These are phyloP conservation scores for Calliphora vicina DNA, from an alignment of 1,140 invertebrate genomes.

Conservation along the genomic window DNA sequence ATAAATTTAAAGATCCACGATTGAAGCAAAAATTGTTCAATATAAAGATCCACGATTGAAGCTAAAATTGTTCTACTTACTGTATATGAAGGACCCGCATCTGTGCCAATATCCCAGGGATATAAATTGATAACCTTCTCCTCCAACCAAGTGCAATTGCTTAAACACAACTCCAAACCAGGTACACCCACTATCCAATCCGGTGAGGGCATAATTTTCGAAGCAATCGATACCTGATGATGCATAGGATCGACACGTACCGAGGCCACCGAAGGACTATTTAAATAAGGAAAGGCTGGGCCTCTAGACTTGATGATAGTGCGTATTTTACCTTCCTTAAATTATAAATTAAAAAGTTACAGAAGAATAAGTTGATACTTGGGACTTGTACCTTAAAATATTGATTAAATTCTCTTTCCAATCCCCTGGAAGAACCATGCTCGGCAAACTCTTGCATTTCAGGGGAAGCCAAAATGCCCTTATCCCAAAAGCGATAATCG, in stretches of 20 bases:
- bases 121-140: constrained; percentile 89
- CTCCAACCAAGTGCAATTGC: constrained; percentile 92
- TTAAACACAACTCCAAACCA: constrained; percentile 87
- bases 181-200: constrained; percentile 98
- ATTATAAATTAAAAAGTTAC: not conserved
- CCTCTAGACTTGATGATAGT: constrained; percentile 98
- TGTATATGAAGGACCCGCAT: constrained; percentile 89
- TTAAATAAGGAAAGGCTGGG: constrained; percentile 91
- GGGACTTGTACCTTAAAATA: constrained; percentile 49
- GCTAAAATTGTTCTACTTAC: constrained; percentile 68
- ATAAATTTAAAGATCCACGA: too few relatives aligned
- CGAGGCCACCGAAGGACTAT: constrained; percentile 88
- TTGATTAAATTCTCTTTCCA: constrained; percentile 94
- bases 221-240: constrained; percentile 93
- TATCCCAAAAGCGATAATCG: constrained; percentile 91
- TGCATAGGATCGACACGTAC: constrained; percentile 90
- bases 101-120: constrained; percentile 97
- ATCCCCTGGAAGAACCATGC: constrained; percentile 82
- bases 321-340: constrained; percentile 89
- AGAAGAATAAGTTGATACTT: too few relatives aligned
- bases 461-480: constrained; percentile 82
- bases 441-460: constrained; percentile 94
- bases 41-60: too few relatives aligned
- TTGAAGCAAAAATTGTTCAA: too few relatives aligned
- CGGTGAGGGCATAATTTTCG: constrained; percentile 94